phyloP scores from a whole-genome alignment of 2,888 invertebrate genomes.

The Blastobasis adustella region DNA sequence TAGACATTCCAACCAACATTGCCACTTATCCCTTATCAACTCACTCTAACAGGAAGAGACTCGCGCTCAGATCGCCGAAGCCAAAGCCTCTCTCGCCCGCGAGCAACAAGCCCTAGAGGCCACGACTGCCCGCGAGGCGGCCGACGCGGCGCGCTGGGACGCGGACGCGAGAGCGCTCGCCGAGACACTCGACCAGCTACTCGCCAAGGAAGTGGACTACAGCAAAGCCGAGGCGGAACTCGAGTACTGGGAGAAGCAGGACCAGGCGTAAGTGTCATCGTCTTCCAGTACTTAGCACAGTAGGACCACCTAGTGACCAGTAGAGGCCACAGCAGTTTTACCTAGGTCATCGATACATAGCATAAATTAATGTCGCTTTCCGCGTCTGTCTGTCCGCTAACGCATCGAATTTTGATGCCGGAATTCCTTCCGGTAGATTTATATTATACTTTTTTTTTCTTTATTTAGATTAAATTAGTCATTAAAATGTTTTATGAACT shows the following conservation, averaged over 20 bases:
- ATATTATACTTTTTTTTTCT: no score
- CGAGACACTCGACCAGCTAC: conserved; percentile 20
- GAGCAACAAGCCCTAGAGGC: conserved; percentile 29
- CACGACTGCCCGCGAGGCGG: conserved; percentile 24
- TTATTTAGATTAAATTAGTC: no score
- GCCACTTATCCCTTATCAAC: no score
- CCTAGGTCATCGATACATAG: no score
- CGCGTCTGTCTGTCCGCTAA: no score
- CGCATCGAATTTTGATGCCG: no score
- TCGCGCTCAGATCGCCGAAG: conserved; percentile 33
- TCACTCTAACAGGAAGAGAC: conserved; percentile 36
- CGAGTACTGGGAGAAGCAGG: conserved; percentile 40
- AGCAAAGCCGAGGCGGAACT: conserved; percentile 24
- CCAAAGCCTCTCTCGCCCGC: conserved; percentile 26
- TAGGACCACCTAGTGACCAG: no score
- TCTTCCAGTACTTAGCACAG: no score
- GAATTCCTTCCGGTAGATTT: no score
- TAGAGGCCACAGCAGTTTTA: no score
- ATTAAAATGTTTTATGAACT: no score
- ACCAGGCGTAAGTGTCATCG: conserved; percentile 27
- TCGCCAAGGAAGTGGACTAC: conserved; percentile 22
- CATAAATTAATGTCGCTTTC: no score
- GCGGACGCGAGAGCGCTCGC: conserved; percentile 14
- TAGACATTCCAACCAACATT: neutral
- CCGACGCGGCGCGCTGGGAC: conserved; percentile 25